These are phyloP conservation scores for Andrena camellia DNA, from an alignment of 2,888 invertebrate genomes.

Conservation along the genomic window DNA sequence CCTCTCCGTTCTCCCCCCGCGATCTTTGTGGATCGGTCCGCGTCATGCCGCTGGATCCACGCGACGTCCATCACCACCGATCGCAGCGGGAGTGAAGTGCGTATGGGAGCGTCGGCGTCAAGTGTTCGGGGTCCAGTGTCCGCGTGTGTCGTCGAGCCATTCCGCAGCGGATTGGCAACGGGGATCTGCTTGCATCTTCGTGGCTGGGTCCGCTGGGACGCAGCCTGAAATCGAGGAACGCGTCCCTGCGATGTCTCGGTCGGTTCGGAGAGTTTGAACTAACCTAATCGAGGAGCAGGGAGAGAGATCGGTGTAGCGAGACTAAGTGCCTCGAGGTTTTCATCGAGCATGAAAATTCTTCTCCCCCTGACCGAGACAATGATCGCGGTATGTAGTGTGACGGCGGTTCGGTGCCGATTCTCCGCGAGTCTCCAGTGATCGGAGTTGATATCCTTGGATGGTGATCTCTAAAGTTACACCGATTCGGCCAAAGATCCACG, in stretches of 20 bases:
- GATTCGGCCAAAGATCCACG: background rate
- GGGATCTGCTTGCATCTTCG: background rate
- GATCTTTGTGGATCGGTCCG: slow-evolving; percentile 24
- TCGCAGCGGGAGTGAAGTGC: slow-evolving; percentile 36
- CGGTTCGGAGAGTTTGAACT: background rate
- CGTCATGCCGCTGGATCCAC: slow-evolving; percentile 15
- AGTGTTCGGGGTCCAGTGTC: slow-evolving; percentile 33
- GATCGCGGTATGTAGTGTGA: background rate
- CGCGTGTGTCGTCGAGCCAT: slow-evolving; percentile 20
- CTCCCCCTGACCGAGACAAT: background rate
- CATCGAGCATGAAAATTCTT: background rate
- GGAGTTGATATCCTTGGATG: background rate
- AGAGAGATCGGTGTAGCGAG: background rate
- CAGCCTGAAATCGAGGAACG: background rate
- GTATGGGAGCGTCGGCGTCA: background rate
- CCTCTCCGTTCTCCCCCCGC: slow-evolving; percentile 9
- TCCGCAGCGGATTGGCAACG: background rate
- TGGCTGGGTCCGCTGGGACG: background rate
- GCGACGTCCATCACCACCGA: slow-evolving; percentile 10
- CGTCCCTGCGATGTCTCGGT: background rate
- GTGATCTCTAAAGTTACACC: background rate
- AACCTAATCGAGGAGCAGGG: background rate
- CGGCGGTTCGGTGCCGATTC: slow-evolving; percentile 39
- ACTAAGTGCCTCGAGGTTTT: background rate
- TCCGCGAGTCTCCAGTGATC: slow-evolving; percentile 5